Evolutionary conservation across 2,113 vertebrate species (phyloP), one percentile per base, ranked within the genome.

Genomic region (Gnathochromis pfefferi): DNA sequence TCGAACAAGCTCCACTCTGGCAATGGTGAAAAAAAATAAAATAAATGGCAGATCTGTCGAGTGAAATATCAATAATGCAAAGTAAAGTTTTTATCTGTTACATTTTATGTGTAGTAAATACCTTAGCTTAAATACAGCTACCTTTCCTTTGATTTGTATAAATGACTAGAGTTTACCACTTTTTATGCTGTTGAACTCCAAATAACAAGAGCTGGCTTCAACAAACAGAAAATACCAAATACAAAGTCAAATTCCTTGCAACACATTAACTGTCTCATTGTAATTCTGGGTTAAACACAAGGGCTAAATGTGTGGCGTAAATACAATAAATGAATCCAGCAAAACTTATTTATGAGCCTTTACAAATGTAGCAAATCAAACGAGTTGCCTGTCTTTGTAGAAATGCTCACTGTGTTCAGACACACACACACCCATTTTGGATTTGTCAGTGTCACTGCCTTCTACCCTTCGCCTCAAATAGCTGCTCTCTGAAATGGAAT

Each of bases 401-500:
- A 84, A 81, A 88, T 70, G 68, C 51, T 82, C 80, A 16, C 53
- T 81, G 21, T 17, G 4, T 83, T 45, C 84, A 84, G 65, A 85
- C 47, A 81, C 80, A 83, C 80, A 83, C 47, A 73, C 80, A 63
- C 60, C 11, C 63, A 91, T 88, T 93, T 91, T 88, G 82, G 82
- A 89, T 88, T 85, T 85, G 91, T 90, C 89, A 91, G 82, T 70
- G 84, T 85, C 87, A 55, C 73, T 92, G 86, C 80, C 80, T 70
- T 87, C 89, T 82, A 81, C 70, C 84, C 81, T 88, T 92, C 80
- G 73, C 85, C 86, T 91, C 91, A 90, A 87, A 91, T 84, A 87
- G 88, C 88, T 87, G 87, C 84, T 87, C 87, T 86, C 78, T 94
- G 85, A 93, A 93, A 92, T 93, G 88, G 82, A 88, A 93, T 90